Evolutionary conservation across 2,797 vertebrate species (phyloP), one percentile per base, ranked within the genome.

Genomic region (Paedocypris micromegethes): DNA sequence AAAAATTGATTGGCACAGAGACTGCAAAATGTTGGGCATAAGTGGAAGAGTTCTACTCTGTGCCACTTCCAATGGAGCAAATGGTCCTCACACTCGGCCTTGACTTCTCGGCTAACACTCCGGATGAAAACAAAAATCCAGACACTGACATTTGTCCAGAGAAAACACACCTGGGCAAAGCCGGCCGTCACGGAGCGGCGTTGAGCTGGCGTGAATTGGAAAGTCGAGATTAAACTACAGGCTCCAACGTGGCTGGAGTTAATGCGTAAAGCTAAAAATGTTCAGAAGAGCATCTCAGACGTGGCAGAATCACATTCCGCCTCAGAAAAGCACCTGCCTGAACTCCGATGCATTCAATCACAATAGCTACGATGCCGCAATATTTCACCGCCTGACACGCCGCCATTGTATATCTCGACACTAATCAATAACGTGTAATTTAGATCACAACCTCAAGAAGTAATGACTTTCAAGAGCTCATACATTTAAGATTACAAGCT

Each of bases 11-110:
- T 64, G 63, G 6, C 58, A 68, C 45, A 45, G 39, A 48, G 51
- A 41, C 55, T 48, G 60, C 41, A 63, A 77, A 66, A 72, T 69
- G 68, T 64, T 60, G 61, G 58, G 54, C 58, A 68, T 68, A 67
- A 64, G 52, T 9, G 52, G 66, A 37, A 53, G 64, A 2, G 9
- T 45, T 54, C 55, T 59, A 54, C n/a, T 46, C 45, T 49, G 39
- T 58, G 52, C 47, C 57, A 62, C 42, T 60, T 42, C 63, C 23
- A 64, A 70, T 70, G 64, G 60, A 53, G 41, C 58, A 70, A 70
- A 57, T 64, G 68, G 60, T 56, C 60, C 51, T 64, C 47, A 70
- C 8, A 63, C 52, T 51, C 49, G 46, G 52, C 45, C 46, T 50
- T 70, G 40, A 58, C 41, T 70, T 9, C 5, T 64, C 9, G 44